Percentiles rank a stretch among this genome's conserved stretches.
Evolutionary conservation across 1,140 invertebrate species (phyloP).

Genomic region (Drosophila sproati): DNA sequence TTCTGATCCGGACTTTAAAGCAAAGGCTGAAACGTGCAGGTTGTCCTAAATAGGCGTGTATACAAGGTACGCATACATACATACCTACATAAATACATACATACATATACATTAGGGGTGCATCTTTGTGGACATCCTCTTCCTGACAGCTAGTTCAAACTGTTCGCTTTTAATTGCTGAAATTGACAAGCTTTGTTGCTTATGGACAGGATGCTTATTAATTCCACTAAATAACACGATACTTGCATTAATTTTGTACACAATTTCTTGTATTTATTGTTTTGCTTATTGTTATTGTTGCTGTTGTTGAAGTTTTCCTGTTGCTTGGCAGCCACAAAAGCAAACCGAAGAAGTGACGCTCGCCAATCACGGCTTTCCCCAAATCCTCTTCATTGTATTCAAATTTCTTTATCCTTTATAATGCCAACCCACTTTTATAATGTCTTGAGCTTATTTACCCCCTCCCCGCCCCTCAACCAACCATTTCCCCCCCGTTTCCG

Average conservation of each 20-base stretch:
- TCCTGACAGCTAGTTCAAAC: not conserved
- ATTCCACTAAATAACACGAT: slow-evolving; percentile 40
- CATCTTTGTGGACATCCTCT: not conserved
- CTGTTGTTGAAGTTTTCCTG: slow-evolving; percentile 43
- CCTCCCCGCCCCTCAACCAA: not conserved
- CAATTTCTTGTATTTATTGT: slow-evolving; percentile 57
- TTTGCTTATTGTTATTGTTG: slow-evolving; percentile 25
- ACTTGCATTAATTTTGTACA: slow-evolving; percentile 69
- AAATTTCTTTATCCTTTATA: slow-evolving; percentile 75
- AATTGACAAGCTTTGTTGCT: slow-evolving; percentile 15
- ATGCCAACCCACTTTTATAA: slow-evolving; percentile 71
- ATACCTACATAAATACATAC: too few relatives aligned
- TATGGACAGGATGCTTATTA: slow-evolving; percentile 4
- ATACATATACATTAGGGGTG: too few relatives aligned
- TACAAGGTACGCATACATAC: too few relatives aligned
- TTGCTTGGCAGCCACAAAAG: slow-evolving; percentile 34
- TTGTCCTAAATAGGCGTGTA: not conserved
- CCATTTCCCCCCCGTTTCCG: not conserved
- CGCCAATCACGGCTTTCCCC: slow-evolving; percentile 67
- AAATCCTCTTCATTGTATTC: slow-evolving; percentile 77
- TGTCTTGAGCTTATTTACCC: slow-evolving; percentile 61
- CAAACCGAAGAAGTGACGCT: slow-evolving; percentile 53
- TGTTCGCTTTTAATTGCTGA: not conserved
- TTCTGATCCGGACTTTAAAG: slow-evolving; percentile 27
- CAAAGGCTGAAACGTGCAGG: slow-evolving; percentile 32